phyloP scores from a whole-genome alignment of 2,797 vertebrate species.

The Hafferia zeledoni region DNA sequence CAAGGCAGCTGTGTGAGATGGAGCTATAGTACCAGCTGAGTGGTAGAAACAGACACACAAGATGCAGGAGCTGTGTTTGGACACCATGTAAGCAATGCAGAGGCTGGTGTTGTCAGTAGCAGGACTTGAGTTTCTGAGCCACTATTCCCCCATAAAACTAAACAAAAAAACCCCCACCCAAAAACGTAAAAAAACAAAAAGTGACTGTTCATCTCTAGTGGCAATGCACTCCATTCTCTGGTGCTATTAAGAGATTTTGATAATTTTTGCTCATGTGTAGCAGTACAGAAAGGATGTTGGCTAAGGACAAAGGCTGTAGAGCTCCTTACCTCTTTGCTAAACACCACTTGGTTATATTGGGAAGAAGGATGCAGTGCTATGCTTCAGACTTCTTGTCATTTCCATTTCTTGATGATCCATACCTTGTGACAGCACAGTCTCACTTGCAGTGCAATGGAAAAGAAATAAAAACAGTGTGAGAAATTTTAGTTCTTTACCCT shows the following conservation, averaged over 20 bases:
- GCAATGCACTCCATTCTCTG: not conserved
- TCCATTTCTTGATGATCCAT: not conserved
- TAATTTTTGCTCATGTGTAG: not conserved
- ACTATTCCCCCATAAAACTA: no score
- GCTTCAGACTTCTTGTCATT: not conserved
- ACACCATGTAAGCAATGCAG: not conserved
- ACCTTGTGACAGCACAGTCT: not conserved
- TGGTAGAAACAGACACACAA: not conserved
- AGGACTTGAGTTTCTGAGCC: not conserved
- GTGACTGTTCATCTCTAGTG: not conserved
- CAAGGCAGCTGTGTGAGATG: not conserved
- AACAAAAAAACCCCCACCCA: no score
- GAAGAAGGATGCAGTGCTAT: not conserved
- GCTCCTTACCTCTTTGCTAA: not conserved
- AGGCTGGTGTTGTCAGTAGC: not conserved
- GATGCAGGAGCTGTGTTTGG: not conserved
- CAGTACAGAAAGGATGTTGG: not conserved
- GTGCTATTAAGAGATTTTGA: not conserved
- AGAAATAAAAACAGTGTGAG: not conserved
- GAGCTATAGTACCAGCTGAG: not conserved
- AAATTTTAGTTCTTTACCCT: not conserved
- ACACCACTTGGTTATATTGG: not conserved
- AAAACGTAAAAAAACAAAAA: not conserved
- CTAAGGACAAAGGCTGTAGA: not conserved
- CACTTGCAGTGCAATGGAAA: not conserved